Evolutionary conservation across 2,113 vertebrate genomes (phyloP), one percentile per base, ranked within the genome.

Genomic region (Brachyhypopomus gauderio): DNA sequence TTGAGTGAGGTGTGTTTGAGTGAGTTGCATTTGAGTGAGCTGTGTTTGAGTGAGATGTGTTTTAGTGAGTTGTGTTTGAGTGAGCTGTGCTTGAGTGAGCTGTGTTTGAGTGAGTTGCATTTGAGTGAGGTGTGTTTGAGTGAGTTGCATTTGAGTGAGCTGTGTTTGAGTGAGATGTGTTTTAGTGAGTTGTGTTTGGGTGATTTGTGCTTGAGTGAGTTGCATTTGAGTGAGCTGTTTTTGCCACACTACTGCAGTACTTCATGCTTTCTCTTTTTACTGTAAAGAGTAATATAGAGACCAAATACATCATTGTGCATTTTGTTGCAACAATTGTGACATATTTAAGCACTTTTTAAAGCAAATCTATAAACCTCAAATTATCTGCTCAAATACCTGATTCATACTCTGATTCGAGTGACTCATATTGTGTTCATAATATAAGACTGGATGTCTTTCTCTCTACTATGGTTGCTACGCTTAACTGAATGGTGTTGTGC

Each of bases 1-100:
- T 82, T 1, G 60, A 76, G 75, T 82, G 74, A 52, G 63, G 20
- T 36, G 8, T 79, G 71, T 77, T 82, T 1, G 60, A 76, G 75
- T 82, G 74, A 52, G 63, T 20, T 36, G 8, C 74, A 62, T 77
- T 82, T 1, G 58, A 76, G 75, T 82, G 74, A 52, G 63, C 25
- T 36, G 8, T 79, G 71, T 77, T 82, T 1, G 60, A 76, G 66
- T 82, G 74, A 52, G 63, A 20, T 36, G 8, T 79, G 71, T 77
- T 82, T 1, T 45, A 76, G 75, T 82, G 74, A 52, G 63, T 20
- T 36, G 8, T 79, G 71, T 60, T 30, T 1, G 58, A 76, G 75
- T 82, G 74, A 52, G 63, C 25, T 36, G 8, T 79, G 71, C 71
- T 82, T 1, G 58, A 76, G 75, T 82, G 74, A 52, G 63, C 25